Base-by-base conservation (phyloP, 2,113 vertebrate species). In the Entelurus aequoreus region DNA sequence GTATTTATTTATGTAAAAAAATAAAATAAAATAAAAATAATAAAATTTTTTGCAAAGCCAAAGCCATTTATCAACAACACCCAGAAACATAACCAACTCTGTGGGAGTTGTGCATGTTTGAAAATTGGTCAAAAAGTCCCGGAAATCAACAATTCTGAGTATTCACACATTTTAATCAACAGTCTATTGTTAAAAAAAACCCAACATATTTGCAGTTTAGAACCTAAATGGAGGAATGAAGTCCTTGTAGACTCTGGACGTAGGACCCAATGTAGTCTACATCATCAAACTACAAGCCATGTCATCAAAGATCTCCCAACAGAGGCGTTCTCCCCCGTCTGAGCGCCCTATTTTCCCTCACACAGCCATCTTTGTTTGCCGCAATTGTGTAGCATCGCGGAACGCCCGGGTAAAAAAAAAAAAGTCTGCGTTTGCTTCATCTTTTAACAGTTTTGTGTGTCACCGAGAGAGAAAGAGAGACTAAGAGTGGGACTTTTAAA, bases 261-360 rank as follows among this genome's bases (percentile, higher is more conserved):
- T 81, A 80, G 81, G 82, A 71, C 71, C 79, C 84, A 87, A 87
- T 86, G 81, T 84, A 84, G 81, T 82, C 82, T 83, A 84, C 28
- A 78, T 82, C 60, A 79, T 81, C 80, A 86, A 88, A 84, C 81
- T 82, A 86, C 79, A 85, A 86, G 71, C 72, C 16, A 12, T 74
- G 76, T 72, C 83, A 82, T 88, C 83, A 88, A 85, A 84, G 86
- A 60, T 28, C 14, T 84, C 84, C 84, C 86, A 38, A 74, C 36
- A 63, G 86, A 87, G 83, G 76, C 74, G 58, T 76, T 80, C 71
- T 79, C 81, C 84, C 42, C 87, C 85, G 81, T 6, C 1, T 86
- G 88, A 87, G 86, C 75, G 82, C 62, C 86, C 86, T 79, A 86
- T 87, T 88, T 86, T 80, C 84, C 71, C 63, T 19, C 62, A 14